These are phyloP conservation scores for Hoplias malabaricus DNA, from an alignment of 2,113 vertebrate species.

Conservation along the genomic window DNA sequence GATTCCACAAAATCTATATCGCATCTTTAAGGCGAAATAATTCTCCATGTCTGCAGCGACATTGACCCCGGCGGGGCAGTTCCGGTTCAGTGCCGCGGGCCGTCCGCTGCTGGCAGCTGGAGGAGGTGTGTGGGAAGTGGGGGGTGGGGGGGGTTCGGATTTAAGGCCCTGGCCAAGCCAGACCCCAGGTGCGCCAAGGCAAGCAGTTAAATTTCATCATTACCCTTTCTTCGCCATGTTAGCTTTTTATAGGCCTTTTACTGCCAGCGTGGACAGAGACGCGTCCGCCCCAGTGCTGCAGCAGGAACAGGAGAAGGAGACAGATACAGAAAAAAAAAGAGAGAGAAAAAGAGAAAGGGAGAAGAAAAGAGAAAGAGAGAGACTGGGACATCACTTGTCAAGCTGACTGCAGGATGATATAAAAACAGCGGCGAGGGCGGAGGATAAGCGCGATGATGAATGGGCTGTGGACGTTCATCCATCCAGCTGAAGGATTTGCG, in stretches of 20 bases:
- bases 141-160: constrained; percentile 31
- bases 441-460: constrained; percentile 79
- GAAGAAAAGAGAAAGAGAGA: constrained; percentile 16
- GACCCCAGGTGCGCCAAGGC: constrained; percentile 78
- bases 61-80: constrained; percentile 75
- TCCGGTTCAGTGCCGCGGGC: constrained; percentile 73
- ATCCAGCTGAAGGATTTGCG: constrained; percentile 77
- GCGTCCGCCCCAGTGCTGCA: constrained; percentile 66
- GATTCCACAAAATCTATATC: constrained; percentile 80
- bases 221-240: constrained; percentile 75
- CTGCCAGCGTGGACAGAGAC: constrained; percentile 69
- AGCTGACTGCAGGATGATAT: constrained; percentile 77
- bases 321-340: constrained; percentile 57
- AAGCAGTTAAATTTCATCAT: constrained; percentile 84
- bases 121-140: constrained; percentile 14
- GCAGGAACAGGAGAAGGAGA: constrained; percentile 51
- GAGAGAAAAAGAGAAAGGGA: constrained; percentile 14
- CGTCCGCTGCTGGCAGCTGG: constrained; percentile 49
- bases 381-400: constrained; percentile 75
- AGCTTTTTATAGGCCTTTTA: constrained; percentile 80
- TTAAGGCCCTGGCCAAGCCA: constrained; percentile 51
- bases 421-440: constrained; percentile 75
- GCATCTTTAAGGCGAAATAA: constrained; percentile 80
- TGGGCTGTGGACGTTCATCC: constrained; percentile 75
- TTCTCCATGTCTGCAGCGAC: constrained; percentile 70